Evolutionary conservation across 2,797 vertebrate species (phyloP).

Genomic region (Crenichthys baileyi): DNA sequence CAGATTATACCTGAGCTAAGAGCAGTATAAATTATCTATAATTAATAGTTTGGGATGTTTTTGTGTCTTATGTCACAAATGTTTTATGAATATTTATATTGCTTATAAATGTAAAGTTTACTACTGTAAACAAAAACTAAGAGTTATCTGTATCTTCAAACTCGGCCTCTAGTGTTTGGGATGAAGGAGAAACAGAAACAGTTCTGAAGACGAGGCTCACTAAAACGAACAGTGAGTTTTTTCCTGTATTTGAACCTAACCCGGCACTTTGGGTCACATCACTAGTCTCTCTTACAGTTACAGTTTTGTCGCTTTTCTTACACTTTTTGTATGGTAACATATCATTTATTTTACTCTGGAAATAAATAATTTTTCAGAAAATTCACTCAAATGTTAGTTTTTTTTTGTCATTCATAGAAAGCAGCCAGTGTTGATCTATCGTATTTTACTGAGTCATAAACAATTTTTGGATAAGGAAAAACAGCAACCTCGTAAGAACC

Average conservation of each 20-base stretch:
- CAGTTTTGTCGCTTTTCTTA: conserved; percentile 78
- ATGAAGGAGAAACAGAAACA: conserved; percentile 20
- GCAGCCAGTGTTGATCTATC: neutral
- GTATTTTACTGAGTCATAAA: neutral
- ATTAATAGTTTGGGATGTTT: conserved; percentile 48
- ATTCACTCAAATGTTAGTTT: conserved; percentile 25
- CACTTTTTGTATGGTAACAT: conserved; percentile 83
- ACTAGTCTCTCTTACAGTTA: conserved; percentile 64
- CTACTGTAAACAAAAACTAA: conserved; percentile 17
- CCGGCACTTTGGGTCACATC: conserved; percentile 53
- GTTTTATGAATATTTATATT: conserved; percentile 53
- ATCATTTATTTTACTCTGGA: conserved; percentile 84
- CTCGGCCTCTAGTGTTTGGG: conserved; percentile 32
- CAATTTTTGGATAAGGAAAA: neutral
- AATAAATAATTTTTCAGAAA: conserved; percentile 86
- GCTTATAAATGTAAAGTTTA: conserved; percentile 26
- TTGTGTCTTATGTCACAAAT: conserved; percentile 50
- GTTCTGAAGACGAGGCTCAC: conserved; percentile 9
- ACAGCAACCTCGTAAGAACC: conserved; percentile 9
- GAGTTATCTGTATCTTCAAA: conserved; percentile 26
- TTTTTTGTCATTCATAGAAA: conserved; percentile 4
- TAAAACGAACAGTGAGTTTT: conserved; percentile 33
- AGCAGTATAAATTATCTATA: conserved; percentile 42
- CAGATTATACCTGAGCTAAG: conserved; percentile 50
- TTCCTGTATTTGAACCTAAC: conserved; percentile 49